Percentiles rank a stretch among this genome's conserved stretches.
phyloP scores from a whole-genome alignment of 2,797 vertebrate genomes.

The Chiropotes sagulatus region DNA sequence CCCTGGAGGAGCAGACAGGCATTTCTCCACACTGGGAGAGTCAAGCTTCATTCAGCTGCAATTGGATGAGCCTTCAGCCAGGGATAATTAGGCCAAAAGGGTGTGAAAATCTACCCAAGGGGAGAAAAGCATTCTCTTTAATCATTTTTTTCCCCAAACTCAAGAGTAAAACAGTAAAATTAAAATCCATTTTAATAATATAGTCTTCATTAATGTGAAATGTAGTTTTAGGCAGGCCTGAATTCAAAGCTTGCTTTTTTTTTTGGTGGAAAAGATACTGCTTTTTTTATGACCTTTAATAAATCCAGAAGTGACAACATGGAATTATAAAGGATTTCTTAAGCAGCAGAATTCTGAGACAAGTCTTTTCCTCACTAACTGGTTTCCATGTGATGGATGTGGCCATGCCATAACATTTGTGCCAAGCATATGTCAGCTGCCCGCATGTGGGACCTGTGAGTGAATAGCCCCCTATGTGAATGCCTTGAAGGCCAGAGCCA shows the following conservation, averaged over 20 bases:
- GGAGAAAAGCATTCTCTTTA: slow-evolving; percentile 50
- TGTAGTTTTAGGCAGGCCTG: slow-evolving; percentile 29
- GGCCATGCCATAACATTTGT: background rate
- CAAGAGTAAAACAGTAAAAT: slow-evolving; percentile 67
- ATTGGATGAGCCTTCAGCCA: background rate
- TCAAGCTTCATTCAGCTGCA: background rate
- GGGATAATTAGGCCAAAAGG: slow-evolving; percentile 46
- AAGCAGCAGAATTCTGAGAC: background rate
- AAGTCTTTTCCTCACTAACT: background rate
- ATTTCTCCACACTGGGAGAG: background rate
- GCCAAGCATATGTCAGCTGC: background rate
- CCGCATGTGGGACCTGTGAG: background rate
- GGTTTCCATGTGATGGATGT: background rate
- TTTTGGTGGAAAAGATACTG: slow-evolving; percentile 54
- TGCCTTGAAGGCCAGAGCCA: background rate
- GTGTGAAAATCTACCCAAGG: slow-evolving; percentile 39
- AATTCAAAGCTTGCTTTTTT: slow-evolving; percentile 38
- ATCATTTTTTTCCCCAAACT: slow-evolving; percentile 60
- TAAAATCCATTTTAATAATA: slow-evolving; percentile 69
- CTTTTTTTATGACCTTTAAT: slow-evolving; percentile 62
- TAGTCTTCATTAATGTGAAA: slow-evolving; percentile 53
- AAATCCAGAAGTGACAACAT: slow-evolving; percentile 26
- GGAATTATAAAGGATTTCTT: background rate
- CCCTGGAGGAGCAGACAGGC: slow-evolving; percentile 39
- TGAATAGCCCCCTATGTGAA: background rate